phyloP scores from a whole-genome alignment of 2,113 vertebrate genomes.

The Periophthalmodon schlosseri region DNA sequence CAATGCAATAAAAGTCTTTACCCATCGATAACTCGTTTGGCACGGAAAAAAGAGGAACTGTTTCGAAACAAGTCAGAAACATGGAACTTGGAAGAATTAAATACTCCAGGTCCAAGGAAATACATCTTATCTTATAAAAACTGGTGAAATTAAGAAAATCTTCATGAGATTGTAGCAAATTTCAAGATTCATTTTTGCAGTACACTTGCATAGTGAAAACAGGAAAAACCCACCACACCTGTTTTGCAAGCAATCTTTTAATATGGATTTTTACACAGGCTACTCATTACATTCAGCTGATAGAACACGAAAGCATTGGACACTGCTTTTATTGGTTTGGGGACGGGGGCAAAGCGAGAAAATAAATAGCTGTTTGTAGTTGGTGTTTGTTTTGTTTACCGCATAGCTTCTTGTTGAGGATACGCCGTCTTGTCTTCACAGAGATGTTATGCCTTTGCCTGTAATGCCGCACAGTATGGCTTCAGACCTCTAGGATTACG shows the following conservation, averaged over 20 bases:
- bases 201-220: conserved; percentile 30
- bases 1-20: no score
- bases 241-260: conserved; percentile 27
- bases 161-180: neutral
- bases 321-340: conserved; percentile 28
- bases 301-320: conserved; percentile 24
- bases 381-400: conserved; percentile 4
- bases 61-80: neutral
- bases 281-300: conserved; percentile 47
- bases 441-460: no score
- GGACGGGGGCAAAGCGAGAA: neutral
- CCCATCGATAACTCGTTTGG: no score
- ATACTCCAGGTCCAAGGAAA: neutral
- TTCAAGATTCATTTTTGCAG: neutral
- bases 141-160: no score
- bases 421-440: no score
- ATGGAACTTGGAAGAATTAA: neutral
- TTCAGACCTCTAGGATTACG: no score
- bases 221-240: conserved; percentile 29
- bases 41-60: neutral
- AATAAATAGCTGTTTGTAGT: neutral
- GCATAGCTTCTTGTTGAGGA: no score
- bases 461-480: no score
- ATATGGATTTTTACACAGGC: conserved; percentile 42
- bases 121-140: neutral